Evolutionary conservation across 2,888 invertebrate species (phyloP), one percentile per base, ranked within the genome.

Genomic region (Nematopogon swammerdamellus): DNA sequence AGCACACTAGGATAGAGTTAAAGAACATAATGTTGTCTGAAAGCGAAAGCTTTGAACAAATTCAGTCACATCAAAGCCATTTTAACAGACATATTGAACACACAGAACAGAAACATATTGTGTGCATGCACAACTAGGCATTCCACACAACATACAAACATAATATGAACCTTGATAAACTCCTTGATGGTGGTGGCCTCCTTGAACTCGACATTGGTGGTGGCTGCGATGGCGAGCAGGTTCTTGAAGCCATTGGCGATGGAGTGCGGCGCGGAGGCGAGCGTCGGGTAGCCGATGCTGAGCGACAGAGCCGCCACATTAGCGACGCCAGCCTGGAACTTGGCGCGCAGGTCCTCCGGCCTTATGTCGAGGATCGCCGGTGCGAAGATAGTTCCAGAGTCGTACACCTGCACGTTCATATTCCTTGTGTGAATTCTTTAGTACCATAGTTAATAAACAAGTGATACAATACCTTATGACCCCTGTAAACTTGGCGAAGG

Each of bases 191-290:
- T 92, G 48, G 87, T 82, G 45, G 97, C 98, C 77, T 97, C 93
- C 71, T 92, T 88, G 84, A 99, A 99, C 55, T 92, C 91, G 56
- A 97, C 87, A 54, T 99, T 97, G 50, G 98, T 97, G 63, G 88
- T 93, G 51, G 97, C 96, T 62, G 99, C 98, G 64, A 99, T 82
- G 57, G 98, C 95, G 83, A 99, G 83, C 66, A 99, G 81, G 79
- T 97, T 97, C 86, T 95, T 97, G 88, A 99, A 95, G 56, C 97
- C 98, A 65, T 97, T 96, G 76, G 92, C 92, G 65, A 99, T 86
- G 75, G 95, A 95, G 83, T 99, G 99, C 51, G 99, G 97, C 45
- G 88, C 97, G 48, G 98, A 98, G 44, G 97, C 98, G 57, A 95
- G 79, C 16, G 97, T 99, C 55, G 99, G 98, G 80, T 98, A 98